A percentile compares a stretch with the other conserved stretches of the same genome.
Conservation (phyloP, 2,113 vertebrate genomes). For the Bothrops jararaca region DNA sequence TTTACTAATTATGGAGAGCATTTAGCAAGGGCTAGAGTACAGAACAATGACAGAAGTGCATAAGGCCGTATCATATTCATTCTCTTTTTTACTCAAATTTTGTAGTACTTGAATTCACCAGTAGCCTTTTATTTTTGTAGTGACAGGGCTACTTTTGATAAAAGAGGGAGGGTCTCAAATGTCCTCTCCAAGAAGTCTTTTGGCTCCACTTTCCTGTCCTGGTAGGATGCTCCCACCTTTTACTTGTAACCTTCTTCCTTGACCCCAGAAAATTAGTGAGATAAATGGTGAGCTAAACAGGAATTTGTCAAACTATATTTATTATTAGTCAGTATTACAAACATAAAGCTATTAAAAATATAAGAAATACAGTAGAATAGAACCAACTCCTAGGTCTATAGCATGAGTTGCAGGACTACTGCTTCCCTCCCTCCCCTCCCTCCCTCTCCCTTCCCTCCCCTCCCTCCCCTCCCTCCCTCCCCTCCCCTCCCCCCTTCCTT, state of each 20-base stretch:
- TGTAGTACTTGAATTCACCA: background rate
- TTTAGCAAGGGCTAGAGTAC: background rate
- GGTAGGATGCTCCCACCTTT: background rate
- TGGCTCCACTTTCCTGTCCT: background rate
- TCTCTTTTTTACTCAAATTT: background rate
- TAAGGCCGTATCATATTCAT: background rate
- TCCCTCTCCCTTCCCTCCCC: too few species aligned
- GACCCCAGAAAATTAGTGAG: background rate
- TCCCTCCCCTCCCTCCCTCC: too few species aligned
- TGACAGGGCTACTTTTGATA: background rate
- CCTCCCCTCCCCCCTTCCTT: too few species aligned
- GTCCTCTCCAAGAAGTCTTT: background rate
- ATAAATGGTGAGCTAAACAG: background rate
- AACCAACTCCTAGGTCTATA: background rate
- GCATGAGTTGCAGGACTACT: background rate
- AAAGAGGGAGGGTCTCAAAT: background rate
- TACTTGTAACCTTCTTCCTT: background rate
- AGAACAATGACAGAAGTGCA: background rate
- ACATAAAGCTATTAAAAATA: background rate
- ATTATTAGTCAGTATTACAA: background rate
- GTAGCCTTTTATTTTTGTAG: background rate
- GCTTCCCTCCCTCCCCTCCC: too few species aligned
- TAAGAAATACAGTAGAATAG: background rate
- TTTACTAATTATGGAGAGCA: background rate
- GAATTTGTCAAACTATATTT: background rate